Evolutionary conservation across 2,888 invertebrate genomes (phyloP).

Genomic region (Actias luna): DNA sequence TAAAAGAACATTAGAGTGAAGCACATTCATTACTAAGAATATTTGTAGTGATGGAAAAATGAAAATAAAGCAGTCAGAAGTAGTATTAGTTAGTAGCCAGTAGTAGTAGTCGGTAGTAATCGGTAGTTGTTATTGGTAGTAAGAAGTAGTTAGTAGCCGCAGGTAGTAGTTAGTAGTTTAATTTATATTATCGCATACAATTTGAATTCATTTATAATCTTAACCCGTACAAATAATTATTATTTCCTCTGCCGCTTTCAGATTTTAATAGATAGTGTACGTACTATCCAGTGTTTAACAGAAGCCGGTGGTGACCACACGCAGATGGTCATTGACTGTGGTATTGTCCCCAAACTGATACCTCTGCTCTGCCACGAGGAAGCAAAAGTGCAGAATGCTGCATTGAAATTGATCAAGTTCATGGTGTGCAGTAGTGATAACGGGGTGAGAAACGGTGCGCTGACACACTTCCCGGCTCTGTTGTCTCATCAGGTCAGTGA

Average conservation of each 20-base stretch:
- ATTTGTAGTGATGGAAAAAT: no score
- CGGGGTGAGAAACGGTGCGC: constrained; percentile 96
- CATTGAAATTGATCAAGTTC: constrained; percentile 97
- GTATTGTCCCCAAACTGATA: constrained; percentile 96
- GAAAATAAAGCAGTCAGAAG: no score
- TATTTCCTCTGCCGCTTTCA: constrained; percentile 56
- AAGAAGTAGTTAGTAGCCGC: no score
- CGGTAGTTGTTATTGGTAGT: no score
- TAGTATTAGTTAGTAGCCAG: no score
- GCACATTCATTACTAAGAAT: no score
- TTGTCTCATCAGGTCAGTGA: constrained; percentile 88
- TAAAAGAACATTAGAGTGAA: no score
- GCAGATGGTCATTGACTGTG: constrained; percentile 97
- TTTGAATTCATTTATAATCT: no score
- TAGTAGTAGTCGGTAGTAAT: no score
- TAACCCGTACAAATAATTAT: no score
- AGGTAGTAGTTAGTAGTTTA: no score
- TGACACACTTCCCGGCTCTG: constrained; percentile 95
- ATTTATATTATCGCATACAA: no score
- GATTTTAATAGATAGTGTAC: constrained; percentile 98
- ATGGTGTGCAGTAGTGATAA: constrained; percentile 99
- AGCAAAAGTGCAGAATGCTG: constrained; percentile 95
- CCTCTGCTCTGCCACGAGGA: constrained; percentile 98
- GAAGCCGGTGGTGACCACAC: constrained; percentile 99
- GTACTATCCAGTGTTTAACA: constrained; percentile 98